These are phyloP conservation scores for Magallana ariakensis DNA, from an alignment of 1,140 invertebrate species.

Conservation along the genomic window DNA sequence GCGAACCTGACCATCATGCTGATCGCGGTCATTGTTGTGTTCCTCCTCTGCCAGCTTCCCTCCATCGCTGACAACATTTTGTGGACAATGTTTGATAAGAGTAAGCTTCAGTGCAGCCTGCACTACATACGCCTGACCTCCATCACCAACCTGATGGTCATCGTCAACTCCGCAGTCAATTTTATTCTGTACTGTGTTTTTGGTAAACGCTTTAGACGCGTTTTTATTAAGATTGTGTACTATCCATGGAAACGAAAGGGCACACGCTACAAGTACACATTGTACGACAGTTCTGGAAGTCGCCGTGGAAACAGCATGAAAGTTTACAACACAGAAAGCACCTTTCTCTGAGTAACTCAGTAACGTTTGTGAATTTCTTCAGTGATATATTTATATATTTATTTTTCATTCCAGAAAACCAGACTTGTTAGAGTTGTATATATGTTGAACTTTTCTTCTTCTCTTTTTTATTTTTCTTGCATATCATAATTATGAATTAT, in stretches of 20 bases:
- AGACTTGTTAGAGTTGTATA: neutral
- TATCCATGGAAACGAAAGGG: conserved; percentile 80
- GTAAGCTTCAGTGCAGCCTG: conserved; percentile 81
- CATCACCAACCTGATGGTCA: conserved; percentile 86
- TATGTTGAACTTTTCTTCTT: too few species aligned
- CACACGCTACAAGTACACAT: conserved; percentile 57
- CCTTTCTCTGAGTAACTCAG: conserved; percentile 45
- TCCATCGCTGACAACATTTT: conserved; percentile 76
- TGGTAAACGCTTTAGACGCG: conserved; percentile 95
- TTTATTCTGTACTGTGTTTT: conserved; percentile 92
- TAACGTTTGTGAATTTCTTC: neutral
- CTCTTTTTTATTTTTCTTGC: neutral
- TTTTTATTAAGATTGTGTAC: conserved; percentile 90
- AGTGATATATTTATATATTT: neutral
- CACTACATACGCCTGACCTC: conserved; percentile 82
- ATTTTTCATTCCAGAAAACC: conserved; percentile 30
- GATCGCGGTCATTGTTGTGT: conserved; percentile 87
- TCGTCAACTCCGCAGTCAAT: conserved; percentile 85
- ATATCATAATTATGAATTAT: conserved; percentile 14
- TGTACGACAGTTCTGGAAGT: conserved; percentile 57
- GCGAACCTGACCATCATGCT: conserved; percentile 87
- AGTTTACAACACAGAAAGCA: conserved; percentile 53
- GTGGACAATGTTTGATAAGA: conserved; percentile 79
- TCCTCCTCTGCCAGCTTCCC: conserved; percentile 88
- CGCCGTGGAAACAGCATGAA: conserved; percentile 43